A percentile compares a stretch with the other conserved stretches of the same genome.
phyloP scores from a whole-genome alignment of 2,888 invertebrate species.

The Netelia virgata region DNA sequence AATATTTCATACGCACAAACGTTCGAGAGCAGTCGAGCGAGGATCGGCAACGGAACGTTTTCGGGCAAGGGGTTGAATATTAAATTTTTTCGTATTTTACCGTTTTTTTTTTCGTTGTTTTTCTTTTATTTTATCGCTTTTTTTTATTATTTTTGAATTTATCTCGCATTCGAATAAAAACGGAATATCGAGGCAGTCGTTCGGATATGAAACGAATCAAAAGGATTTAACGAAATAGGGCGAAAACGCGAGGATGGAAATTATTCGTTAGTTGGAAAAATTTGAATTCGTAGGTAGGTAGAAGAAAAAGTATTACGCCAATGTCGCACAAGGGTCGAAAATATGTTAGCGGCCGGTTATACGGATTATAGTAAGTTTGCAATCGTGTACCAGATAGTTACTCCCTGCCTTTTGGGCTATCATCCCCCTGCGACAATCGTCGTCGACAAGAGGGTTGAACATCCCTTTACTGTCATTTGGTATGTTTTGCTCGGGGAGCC shows the following conservation, averaged over 20 bases:
- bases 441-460: constrained; percentile 25
- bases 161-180: too few relatives aligned
- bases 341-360: constrained; percentile 74
- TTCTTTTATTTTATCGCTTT: background rate
- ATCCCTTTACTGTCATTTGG: constrained; percentile 63
- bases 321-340: constrained; percentile 63
- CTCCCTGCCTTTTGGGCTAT: constrained; percentile 64
- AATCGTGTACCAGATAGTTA: constrained; percentile 60
- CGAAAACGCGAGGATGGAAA: background rate
- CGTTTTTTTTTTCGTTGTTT: constrained; percentile 2
- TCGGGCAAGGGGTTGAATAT: constrained; percentile 48
- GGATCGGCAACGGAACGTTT: constrained; percentile 44
- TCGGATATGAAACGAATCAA: too few relatives aligned
- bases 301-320: constrained; percentile 62
- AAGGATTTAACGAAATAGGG: background rate
- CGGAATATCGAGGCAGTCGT: too few relatives aligned
- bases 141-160: background rate
- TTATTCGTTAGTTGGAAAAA: background rate
- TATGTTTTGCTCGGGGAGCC: constrained; percentile 48
- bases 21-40: constrained; percentile 50
- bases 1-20: constrained; percentile 62
- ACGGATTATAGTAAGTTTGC: constrained; percentile 69
- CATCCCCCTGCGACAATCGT: constrained; percentile 62
- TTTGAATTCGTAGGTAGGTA: too few relatives aligned
- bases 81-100: constrained; percentile 18